Evolutionary conservation across 2,113 vertebrate species (phyloP).

Genomic region (Prunella himalayana): DNA sequence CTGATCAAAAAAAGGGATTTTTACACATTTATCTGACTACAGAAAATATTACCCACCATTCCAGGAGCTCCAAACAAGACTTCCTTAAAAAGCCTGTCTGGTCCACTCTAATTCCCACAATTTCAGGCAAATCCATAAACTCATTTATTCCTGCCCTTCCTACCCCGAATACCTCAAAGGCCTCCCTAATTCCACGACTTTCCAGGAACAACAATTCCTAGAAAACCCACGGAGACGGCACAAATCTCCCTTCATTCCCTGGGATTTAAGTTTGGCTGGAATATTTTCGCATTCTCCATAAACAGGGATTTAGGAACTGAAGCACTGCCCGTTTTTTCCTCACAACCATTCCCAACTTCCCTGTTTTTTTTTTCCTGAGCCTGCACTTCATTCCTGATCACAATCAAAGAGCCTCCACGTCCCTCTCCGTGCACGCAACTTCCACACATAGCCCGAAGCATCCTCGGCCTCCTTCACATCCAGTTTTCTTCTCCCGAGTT

Average conservation of each 20-base stretch:
- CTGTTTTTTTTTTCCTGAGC: fast-evolving
- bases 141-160: background rate
- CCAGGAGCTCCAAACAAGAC: background rate
- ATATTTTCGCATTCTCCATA: fast-evolving
- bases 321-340: fast-evolving
- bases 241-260: background rate
- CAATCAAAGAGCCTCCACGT: background rate
- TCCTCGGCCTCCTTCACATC: background rate
- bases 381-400: background rate
- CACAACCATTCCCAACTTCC: background rate
- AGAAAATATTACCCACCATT: background rate
- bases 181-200: fast-evolving
- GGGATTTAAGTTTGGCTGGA: background rate
- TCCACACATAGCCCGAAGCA: background rate
- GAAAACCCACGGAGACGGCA: background rate
- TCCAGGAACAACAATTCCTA: background rate
- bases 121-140: background rate
- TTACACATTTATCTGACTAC: fast-evolving
- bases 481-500: background rate
- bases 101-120: background rate
- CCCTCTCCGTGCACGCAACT: background rate
- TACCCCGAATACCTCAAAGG: background rate
- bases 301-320: background rate
- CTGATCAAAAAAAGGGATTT: background rate
- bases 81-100: background rate